phyloP scores from a whole-genome alignment of 2,888 invertebrate genomes.

The Tetragonisca angustula region DNA sequence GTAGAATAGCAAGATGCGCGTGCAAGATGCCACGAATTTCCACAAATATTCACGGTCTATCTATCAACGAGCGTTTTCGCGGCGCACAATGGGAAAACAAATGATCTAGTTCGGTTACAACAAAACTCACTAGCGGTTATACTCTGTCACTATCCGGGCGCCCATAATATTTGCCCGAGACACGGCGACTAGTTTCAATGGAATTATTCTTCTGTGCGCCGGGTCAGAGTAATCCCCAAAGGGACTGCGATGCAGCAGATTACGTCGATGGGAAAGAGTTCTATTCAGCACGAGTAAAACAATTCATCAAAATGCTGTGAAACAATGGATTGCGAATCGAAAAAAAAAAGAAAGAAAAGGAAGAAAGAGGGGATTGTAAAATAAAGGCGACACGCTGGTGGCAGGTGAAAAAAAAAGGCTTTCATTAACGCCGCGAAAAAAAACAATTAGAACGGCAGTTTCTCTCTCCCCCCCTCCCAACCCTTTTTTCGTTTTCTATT shows the following conservation, averaged over 20 bases:
- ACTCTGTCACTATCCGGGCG: neutral
- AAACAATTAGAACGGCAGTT: slow-evolving; percentile 41
- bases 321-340: slow-evolving; percentile 42
- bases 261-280: slow-evolving; percentile 42
- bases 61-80: neutral
- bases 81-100: neutral
- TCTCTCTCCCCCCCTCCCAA: neutral
- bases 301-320: slow-evolving; percentile 46
- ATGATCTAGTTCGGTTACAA: neutral
- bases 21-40: neutral
- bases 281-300: slow-evolving; percentile 45
- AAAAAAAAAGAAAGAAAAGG: slow-evolving; percentile 8
- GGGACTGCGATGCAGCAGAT: slow-evolving; percentile 29
- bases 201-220: slow-evolving; percentile 40
- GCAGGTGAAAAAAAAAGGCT: slow-evolving; percentile 23
- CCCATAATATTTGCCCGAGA: slow-evolving; percentile 15
- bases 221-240: slow-evolving; percentile 46
- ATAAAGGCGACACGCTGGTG: slow-evolving; percentile 39
- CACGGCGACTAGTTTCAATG: slow-evolving; percentile 15
- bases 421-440: slow-evolving; percentile 39
- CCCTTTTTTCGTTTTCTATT: neutral
- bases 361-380: slow-evolving; percentile 27
- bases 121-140: neutral
- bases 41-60: neutral
- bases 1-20: neutral